These are phyloP conservation scores for Pelagia noctiluca DNA, from an alignment of 30 jellyfish, hydroid and myxozoan genomes.

Conservation along the genomic window DNA sequence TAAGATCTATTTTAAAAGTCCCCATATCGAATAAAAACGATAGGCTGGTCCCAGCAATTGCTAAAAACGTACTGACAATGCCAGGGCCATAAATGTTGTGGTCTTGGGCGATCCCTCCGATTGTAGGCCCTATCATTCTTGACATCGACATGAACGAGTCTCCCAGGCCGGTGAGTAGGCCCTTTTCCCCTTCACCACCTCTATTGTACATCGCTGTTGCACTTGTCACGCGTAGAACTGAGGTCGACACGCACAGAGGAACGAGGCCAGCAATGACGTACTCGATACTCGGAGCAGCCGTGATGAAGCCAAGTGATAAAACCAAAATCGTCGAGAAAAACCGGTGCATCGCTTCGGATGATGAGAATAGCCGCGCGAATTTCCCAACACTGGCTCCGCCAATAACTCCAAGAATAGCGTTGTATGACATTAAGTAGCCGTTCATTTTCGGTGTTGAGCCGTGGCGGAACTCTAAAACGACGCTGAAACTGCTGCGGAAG, in stretches of 20 bases:
- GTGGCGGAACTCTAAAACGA: conserved; percentile 78
- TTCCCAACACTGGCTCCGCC: conserved; percentile 83
- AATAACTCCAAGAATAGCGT: conserved; percentile 73
- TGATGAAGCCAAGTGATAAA: conserved; percentile 50
- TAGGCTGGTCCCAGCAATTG: conserved; percentile 70
- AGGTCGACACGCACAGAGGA: conserved; percentile 89
- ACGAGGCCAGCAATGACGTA: conserved; percentile 60
- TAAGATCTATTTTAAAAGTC: background rate
- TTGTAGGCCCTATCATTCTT: conserved; percentile 90
- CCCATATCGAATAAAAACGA: conserved; percentile 51
- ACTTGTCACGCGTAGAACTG: conserved; percentile 90
- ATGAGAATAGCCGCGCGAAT: conserved; percentile 57
- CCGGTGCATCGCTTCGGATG: conserved; percentile 68
- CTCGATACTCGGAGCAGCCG: conserved; percentile 78
- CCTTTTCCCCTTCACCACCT: conserved; percentile 82
- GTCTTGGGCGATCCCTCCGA: conserved; percentile 92
- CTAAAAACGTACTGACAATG: conserved; percentile 62
- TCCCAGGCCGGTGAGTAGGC: conserved; percentile 87
- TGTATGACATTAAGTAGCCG: conserved; percentile 91
- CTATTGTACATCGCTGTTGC: conserved; percentile 74
- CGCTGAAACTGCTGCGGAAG: conserved; percentile 84
- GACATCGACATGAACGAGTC: conserved; percentile 91
- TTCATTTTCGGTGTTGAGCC: conserved; percentile 76
- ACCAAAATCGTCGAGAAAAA: conserved; percentile 74
- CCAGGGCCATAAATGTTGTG: conserved; percentile 90